A percentile compares a stretch with the other conserved stretches of the same genome.
phyloP scores from a whole-genome alignment of 1,140 invertebrate genomes.

The Parapsyche elsis region DNA sequence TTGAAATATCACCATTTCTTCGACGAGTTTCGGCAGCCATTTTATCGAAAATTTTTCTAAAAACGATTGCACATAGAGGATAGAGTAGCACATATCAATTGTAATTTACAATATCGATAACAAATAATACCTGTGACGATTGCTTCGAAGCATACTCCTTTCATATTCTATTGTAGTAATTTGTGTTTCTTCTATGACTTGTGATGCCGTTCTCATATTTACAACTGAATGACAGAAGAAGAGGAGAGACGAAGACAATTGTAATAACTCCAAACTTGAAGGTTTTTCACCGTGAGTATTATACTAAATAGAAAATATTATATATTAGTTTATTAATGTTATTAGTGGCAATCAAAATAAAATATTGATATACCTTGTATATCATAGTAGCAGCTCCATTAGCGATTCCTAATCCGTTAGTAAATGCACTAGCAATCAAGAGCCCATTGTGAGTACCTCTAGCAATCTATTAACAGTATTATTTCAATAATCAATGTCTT shows the following conservation, averaged over 20 bases:
- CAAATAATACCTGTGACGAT: conserved; percentile 50
- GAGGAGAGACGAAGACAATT: conserved; percentile 60
- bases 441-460: background rate
- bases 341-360: no score
- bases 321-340: conserved; percentile 49
- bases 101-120: background rate
- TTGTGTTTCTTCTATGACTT: conserved; percentile 61
- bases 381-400: conserved; percentile 32
- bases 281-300: conserved; percentile 53
- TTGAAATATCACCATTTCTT: conserved; percentile 27
- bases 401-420: conserved; percentile 41
- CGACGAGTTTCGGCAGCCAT: conserved; percentile 52
- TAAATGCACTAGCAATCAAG: conserved; percentile 9
- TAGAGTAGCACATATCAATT: no score
- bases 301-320: conserved; percentile 57
- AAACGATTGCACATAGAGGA: conserved; percentile 1
- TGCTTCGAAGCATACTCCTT: conserved; percentile 48
- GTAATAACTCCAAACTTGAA: conserved; percentile 56
- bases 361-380: conserved; percentile 1
- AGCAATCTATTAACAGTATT: background rate
- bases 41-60: conserved; percentile 53
- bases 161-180: conserved; percentile 40
- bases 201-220: conserved; percentile 58
- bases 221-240: conserved; percentile 62
- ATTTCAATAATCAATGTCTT: background rate